Base-by-base conservation (phyloP, 2,113 vertebrate genomes). In the Eulacestoma nigropectus region DNA sequence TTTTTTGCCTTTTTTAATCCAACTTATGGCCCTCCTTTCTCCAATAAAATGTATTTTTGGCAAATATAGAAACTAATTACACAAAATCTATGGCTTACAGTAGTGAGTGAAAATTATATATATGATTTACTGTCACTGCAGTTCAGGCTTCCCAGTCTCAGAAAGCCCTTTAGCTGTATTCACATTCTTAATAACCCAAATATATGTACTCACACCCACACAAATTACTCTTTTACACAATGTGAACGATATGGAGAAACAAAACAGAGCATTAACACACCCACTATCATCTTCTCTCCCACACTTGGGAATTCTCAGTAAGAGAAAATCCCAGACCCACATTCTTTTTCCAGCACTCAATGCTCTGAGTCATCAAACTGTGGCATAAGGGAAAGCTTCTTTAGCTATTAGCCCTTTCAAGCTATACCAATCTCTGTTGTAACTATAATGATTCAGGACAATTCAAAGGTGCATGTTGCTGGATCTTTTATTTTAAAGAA, bases 11-110 rank as follows among this genome's bases (percentile, higher is more conserved):
- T 2, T 37, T 84, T 87, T 75, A 33, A 75, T 47, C 9, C 5
- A 32, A 26, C 0, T 70, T 46, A 42, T 23, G 67, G 17, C 2
- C 3, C 7, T 14, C 3, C 3, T 37, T 15, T 11, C 6, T 41
- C 18, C 19, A 78, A 19, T 20, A 68, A 80, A 73, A 65, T n/a
- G 5, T 25, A n/a, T 49, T 63, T 22, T 42, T 74, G 35, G 3
- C 11, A 88, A 88, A 69, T 56, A n/a, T 1, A 60, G 27, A 74
- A 68, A 20, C 16, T 65, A 10, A 25, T 68, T 68, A 84, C 87
- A 81, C 7, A 75, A 87, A 87, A 47, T 47, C 33, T 17, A 29
- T 41, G 39, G 20, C 25, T 88, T 50, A 56, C 8, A 35, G 16
- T 35, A 79, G 26, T 67, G 20, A 6, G 8, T 59, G 21, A 88